These are phyloP conservation scores for Sebastes kiyomatsui DNA, from an alignment of 2,797 vertebrate genomes.

Conservation along the genomic window DNA sequence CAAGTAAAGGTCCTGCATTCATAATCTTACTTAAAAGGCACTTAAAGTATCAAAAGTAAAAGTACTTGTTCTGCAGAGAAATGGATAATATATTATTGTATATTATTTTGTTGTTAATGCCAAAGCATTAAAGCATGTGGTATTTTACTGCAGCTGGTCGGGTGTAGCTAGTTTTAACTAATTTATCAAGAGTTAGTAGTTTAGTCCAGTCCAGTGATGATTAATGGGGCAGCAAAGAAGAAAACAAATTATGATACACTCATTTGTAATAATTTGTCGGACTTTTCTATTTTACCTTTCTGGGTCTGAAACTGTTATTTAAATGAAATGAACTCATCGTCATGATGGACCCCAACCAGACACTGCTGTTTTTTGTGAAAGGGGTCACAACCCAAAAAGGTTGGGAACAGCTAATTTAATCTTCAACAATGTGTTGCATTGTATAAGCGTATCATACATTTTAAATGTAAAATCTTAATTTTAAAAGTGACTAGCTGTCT, in stretches of 20 bases:
- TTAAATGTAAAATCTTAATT: background rate
- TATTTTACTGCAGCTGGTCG: background rate
- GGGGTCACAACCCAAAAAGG: background rate
- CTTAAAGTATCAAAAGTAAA: background rate
- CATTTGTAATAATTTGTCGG: background rate
- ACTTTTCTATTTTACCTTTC: background rate
- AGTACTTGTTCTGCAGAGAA: background rate
- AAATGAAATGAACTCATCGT: background rate
- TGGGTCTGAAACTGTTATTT: background rate
- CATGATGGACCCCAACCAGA: background rate
- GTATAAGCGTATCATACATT: background rate
- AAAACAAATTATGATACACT: background rate
- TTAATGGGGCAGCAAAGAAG: background rate
- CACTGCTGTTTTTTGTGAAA: background rate
- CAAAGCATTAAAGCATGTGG: too few relatives aligned
- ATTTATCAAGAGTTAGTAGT: background rate
- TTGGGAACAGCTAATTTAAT: background rate
- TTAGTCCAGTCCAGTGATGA: background rate
- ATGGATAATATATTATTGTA: background rate
- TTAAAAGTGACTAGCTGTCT: background rate
- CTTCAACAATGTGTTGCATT: background rate
- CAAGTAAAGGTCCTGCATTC: background rate
- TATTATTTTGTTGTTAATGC: background rate
- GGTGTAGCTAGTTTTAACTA: background rate
- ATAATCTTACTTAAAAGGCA: background rate